Base-by-base conservation (phyloP, 2,888 invertebrate species). In the Aelia acuminata region DNA sequence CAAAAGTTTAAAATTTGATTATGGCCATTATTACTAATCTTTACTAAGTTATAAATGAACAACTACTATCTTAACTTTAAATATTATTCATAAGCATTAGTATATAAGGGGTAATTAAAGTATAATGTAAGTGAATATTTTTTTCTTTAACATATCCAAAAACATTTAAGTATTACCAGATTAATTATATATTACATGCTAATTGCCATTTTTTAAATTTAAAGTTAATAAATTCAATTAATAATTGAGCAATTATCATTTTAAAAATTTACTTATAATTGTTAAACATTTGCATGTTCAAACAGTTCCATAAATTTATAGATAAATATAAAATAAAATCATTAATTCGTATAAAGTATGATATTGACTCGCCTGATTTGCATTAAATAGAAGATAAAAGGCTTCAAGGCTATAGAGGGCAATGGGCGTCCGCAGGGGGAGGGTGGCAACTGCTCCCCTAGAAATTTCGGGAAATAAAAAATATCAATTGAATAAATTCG, bases 191-290 rank as follows among this genome's bases (percentile, higher is more conserved):
- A 70, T 70, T 70, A 70, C 63, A 70, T 35, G 35, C 63, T 70
- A 70, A 70, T 35, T 35, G 63, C 35, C 63, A 70, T 26, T 35
- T 15, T 70, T 70, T 20, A 26, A 3, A 43, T 43, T 80, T 80
- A 80, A 43, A 43, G 80, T 80, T 80, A 80, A n/a, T 80, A 80
- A 80, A 80, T 80, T 80, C 80, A 80, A 80, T 80, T 80, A 80
- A 43, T 80, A 43, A 80, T 80, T 80, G 80, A 80, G 80, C 80
- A 80, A 80, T 80, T n/a, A 11, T 80, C 7, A 22, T 43, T n/a
- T 43, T 4, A 22, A n/a, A n/a, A 80, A 80, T n/a, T 80, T 43
- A n/a, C 11, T 43, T 47, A 80, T 80, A 43, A 80, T n/a, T 80
- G 22, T 43, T 80, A 80, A 43, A 80, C 11, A 39, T 43, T 43